A percentile compares a stretch with the other conserved stretches of the same genome.
These are phyloP conservation scores for Tenthredo amoena DNA, from an alignment of 2,888 invertebrate species.

Conservation along the genomic window DNA sequence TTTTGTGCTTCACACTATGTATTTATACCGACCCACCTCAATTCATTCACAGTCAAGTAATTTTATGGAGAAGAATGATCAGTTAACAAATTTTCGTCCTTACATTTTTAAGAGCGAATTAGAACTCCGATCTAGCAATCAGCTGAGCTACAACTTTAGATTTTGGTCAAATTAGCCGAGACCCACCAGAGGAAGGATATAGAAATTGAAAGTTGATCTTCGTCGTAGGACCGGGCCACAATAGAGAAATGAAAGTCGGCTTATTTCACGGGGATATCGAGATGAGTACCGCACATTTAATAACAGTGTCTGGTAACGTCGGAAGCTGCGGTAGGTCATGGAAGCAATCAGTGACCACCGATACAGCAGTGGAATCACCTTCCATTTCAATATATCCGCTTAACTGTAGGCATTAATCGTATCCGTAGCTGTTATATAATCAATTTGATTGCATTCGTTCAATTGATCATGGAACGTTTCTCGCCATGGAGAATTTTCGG, in stretches of 20 bases:
- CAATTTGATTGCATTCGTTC: conserved; percentile 44
- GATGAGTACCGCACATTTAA: conserved; percentile 53
- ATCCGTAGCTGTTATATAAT: conserved; percentile 31
- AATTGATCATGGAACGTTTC: conserved; percentile 19
- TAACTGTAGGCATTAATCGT: not conserved
- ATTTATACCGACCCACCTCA: not conserved
- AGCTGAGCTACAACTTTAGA: not conserved
- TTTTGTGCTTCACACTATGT: not conserved
- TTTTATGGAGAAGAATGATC: not conserved
- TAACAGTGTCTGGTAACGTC: conserved; percentile 56
- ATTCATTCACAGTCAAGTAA: not conserved
- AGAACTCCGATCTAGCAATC: not conserved
- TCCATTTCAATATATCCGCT: conserved; percentile 44
- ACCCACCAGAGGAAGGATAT: not conserved
- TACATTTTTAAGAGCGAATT: not conserved
- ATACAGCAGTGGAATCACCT: conserved; percentile 29
- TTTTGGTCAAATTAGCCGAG: conserved; percentile 29
- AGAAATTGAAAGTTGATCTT: conserved; percentile 46
- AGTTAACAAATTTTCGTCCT: not conserved
- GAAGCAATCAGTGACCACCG: conserved; percentile 47
- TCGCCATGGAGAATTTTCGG: not conserved
- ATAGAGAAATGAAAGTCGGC: conserved; percentile 46
- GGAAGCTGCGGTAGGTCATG: conserved; percentile 53
- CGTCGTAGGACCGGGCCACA: conserved; percentile 5
- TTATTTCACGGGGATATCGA: conserved; percentile 43